phyloP scores from a whole-genome alignment of 2,888 invertebrate species.

The Acanthosepion pharaonis region DNA sequence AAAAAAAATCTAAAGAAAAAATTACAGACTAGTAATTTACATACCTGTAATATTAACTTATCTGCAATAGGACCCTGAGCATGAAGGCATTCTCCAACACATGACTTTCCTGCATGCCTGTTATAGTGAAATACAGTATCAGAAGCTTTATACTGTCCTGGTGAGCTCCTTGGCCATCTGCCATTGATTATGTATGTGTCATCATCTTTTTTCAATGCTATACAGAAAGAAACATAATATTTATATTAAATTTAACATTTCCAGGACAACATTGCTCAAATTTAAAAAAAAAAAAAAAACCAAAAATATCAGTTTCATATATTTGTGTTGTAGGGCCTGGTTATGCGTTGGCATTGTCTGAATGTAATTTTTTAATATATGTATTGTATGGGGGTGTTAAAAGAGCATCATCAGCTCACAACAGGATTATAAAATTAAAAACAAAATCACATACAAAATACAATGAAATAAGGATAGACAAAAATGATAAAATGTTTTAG shows the following conservation, averaged over 20 bases:
- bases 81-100: conserved; percentile 81
- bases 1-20: background rate
- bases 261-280: too few species aligned
- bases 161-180: conserved; percentile 84
- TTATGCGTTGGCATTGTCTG: too few species aligned
- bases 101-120: conserved; percentile 59
- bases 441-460: too few species aligned
- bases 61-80: conserved; percentile 87
- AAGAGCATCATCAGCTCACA: too few species aligned
- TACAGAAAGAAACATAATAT: conserved; percentile 64
- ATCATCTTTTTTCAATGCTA: conserved; percentile 85
- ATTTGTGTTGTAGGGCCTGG: too few species aligned
- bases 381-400: too few species aligned
- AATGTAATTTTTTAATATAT: too few species aligned
- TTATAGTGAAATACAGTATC: conserved; percentile 88
- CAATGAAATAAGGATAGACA: too few species aligned
- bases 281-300: too few species aligned
- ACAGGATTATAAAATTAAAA: too few species aligned
- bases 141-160: conserved; percentile 83
- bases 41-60: conserved; percentile 87
- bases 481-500: too few species aligned
- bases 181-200: conserved; percentile 85
- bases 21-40: background rate
- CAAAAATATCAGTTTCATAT: too few species aligned
- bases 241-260: background rate